Evolutionary conservation across 2,113 vertebrate genomes (phyloP), one percentile per base, ranked within the genome.

Genomic region (Fregata magnificens): DNA sequence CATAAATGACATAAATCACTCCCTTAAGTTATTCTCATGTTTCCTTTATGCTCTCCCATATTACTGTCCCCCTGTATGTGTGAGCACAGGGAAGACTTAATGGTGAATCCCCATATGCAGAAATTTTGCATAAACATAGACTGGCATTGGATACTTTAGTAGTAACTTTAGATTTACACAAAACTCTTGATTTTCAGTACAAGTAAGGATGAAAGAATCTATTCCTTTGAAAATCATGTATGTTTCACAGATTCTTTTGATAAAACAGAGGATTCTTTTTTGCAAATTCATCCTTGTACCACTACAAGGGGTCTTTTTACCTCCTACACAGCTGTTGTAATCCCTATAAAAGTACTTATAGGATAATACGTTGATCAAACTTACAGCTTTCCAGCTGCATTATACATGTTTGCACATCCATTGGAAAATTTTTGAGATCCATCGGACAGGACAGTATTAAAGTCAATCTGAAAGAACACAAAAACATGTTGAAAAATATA

Each of bases 341-440:
- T 42, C 36, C 58, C 38, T 80, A 69, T 6, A 90, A 47, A 78
- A 62, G 40, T 61, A 71, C 86, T 80, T 72, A 72, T 53, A 91
- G 36, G 76, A 61, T 13, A 86, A 92, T 67, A 61, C 19, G 38
- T 72, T 45, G 50, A 31, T 14, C 56, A 88, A 86, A 99, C 99
- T 99, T 98, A 99, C 99, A 99, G 95, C 99, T 99, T 98, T 99
- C 99, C 95, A 99, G 97, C 97, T 99, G 99, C 99, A 99, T 99
- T 97, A 99, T 99, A 95, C 99, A 99, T 16, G 99, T 99, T 98
- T 99, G 99, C 44, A 99, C 99, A 82, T 99, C 99, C 99, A 99
- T 99, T 20, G 99, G 99, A 95, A 99, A 99, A 98, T 99, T 99
- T 96, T 99, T 99, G 65, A 99, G 99, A 97, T 99, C 99, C 99